Conservation (phyloP, 2,888 invertebrate species). For the Agonopterix subpropinquella region DNA sequence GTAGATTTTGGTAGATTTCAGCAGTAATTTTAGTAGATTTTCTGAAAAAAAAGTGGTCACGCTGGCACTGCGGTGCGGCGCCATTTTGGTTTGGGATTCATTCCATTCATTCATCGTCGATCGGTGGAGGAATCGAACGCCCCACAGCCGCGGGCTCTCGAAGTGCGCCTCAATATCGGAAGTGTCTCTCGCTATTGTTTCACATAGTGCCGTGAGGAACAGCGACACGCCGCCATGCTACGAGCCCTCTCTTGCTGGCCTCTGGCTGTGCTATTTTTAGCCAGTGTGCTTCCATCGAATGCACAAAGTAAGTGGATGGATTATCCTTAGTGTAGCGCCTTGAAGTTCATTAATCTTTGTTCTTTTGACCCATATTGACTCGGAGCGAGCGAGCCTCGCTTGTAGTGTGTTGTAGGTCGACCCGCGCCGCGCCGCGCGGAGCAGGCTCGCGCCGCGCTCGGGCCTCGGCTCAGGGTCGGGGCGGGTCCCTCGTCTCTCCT, state of each 20-base stretch:
- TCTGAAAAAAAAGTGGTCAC: too few relatives aligned
- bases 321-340: conserved; percentile 1
- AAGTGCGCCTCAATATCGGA: not conserved
- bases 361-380: conserved; percentile 3
- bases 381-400: not conserved
- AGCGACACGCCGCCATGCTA: conserved; percentile 9
- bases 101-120: not conserved
- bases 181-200: not conserved
- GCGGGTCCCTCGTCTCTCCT: not conserved
- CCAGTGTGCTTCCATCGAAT: conserved; percentile 28
- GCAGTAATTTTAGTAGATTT: too few relatives aligned
- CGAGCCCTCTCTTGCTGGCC: conserved; percentile 15
- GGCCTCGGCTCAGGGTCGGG: not conserved
- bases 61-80: not conserved
- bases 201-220: not conserved
- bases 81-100: not conserved
- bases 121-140: too few relatives aligned
- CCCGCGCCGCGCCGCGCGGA: not conserved
- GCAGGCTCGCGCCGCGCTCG: not conserved
- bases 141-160: too few relatives aligned
- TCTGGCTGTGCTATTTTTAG: conserved; percentile 42
- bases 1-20: too few relatives aligned
- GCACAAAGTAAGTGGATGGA: conserved; percentile 36
- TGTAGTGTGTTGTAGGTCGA: not conserved
- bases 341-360: not conserved